phyloP scores from a whole-genome alignment of 2,888 invertebrate genomes.

The Lasioglossum figueresi region DNA sequence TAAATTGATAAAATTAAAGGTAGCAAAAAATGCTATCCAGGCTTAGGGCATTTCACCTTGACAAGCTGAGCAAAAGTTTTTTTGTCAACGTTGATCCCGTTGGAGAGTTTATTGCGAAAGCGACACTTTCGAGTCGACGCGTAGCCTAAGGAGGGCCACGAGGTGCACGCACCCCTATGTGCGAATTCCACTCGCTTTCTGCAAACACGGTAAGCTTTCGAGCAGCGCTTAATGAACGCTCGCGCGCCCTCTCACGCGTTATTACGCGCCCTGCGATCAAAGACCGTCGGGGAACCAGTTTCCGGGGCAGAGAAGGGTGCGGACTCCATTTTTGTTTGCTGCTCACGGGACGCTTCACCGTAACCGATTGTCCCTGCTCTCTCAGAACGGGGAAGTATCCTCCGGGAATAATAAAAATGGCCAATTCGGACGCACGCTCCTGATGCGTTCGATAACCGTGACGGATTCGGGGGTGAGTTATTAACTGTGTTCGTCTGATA shows the following conservation, averaged over 20 bases:
- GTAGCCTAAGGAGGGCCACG: background rate
- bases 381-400: background rate
- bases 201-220: constrained; percentile 55
- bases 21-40: too few relatives aligned
- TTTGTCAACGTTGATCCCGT: background rate
- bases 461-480: background rate
- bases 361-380: background rate
- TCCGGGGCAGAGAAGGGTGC: constrained; percentile 26
- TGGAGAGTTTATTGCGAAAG: background rate
- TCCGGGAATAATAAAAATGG: constrained; percentile 15
- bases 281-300: constrained; percentile 30
- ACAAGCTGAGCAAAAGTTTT: background rate
- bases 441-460: background rate
- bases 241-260: constrained; percentile 31
- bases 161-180: constrained; percentile 11
- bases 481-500: background rate
- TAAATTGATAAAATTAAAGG: too few relatives aligned
- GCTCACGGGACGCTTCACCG: constrained; percentile 23
- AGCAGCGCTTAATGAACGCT: constrained; percentile 51
- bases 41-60: too few relatives aligned
- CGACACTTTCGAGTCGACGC: background rate
- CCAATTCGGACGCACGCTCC: background rate
- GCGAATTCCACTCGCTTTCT: constrained; percentile 64
- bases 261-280: constrained; percentile 47
- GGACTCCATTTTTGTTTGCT: constrained; percentile 32